Conservation (phyloP, 2,113 vertebrate species). For the Lophotis ruficrista region DNA sequence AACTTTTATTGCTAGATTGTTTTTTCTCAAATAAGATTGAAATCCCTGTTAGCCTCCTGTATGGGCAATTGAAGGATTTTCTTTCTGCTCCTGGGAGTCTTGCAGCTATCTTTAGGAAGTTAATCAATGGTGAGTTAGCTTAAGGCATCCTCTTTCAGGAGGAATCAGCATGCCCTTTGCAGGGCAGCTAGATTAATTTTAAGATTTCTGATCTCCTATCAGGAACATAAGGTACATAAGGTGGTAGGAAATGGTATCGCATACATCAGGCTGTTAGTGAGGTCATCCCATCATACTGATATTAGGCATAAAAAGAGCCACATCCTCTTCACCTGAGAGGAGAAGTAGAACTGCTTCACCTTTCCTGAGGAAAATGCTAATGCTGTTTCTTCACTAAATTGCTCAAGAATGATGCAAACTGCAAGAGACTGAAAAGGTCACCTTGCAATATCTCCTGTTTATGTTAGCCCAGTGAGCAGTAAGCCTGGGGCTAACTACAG, state of each 20-base stretch:
- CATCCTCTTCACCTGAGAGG: neutral
- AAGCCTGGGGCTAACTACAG: constrained; percentile 3
- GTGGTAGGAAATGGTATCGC: neutral
- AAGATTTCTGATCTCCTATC: neutral
- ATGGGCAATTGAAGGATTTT: neutral
- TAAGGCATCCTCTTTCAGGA: neutral
- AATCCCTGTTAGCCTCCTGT: neutral
- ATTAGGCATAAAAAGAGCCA: neutral
- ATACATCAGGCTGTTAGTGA: neutral
- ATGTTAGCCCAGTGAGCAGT: constrained; percentile 20
- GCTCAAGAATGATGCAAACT: constrained; percentile 56
- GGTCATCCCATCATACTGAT: neutral
- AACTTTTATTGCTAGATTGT: neutral
- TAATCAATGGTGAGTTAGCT: neutral
- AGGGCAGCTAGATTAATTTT: neutral
- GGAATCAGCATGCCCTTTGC: neutral
- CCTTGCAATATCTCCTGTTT: constrained; percentile 38
- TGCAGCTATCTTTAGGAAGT: neutral
- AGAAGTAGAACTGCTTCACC: neutral
- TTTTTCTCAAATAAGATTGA: neutral
- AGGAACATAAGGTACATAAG: neutral
- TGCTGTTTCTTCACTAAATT: constrained; percentile 30
- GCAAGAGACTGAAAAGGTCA: constrained; percentile 67
- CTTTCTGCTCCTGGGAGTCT: neutral
- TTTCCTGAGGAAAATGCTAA: constrained; percentile 24